Evolutionary conservation across 2,888 invertebrate genomes (phyloP).

Genomic region (Lithophane leautieri): DNA sequence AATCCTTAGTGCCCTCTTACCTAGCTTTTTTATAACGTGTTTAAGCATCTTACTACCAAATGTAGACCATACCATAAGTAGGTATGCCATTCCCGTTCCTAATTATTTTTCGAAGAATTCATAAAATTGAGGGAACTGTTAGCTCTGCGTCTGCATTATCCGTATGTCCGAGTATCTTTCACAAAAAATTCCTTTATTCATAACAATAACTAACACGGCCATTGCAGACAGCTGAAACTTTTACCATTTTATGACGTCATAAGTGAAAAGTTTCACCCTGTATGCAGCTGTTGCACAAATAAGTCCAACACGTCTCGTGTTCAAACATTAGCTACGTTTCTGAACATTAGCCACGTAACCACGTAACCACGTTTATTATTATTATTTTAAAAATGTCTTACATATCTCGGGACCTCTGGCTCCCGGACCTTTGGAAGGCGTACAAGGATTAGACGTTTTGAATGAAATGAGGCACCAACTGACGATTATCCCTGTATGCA

Average conservation of each 20-base stretch:
- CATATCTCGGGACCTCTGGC: too few relatives aligned
- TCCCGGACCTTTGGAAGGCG: too few relatives aligned
- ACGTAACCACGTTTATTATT: background rate
- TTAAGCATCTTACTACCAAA: background rate
- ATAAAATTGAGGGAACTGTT: background rate
- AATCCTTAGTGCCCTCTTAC: too few relatives aligned
- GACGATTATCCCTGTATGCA: too few relatives aligned
- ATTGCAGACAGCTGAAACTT: constrained; percentile 26
- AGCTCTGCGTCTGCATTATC: background rate
- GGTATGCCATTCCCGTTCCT: background rate
- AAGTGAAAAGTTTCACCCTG: constrained; percentile 27
- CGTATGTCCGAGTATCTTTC: background rate
- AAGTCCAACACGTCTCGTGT: constrained; percentile 32
- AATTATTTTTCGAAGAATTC: background rate
- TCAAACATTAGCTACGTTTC: constrained; percentile 32
- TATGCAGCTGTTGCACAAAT: constrained; percentile 24
- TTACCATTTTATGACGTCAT: constrained; percentile 31
- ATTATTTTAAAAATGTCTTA: too few relatives aligned
- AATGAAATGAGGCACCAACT: too few relatives aligned
- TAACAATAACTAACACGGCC: constrained; percentile 15
- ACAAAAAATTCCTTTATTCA: background rate
- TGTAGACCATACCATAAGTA: background rate
- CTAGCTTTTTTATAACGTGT: background rate
- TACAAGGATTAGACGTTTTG: too few relatives aligned
- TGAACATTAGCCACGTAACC: constrained; percentile 28